Base-by-base conservation (phyloP, 2,797 vertebrate genomes). In the Phoebastria nigripes region DNA sequence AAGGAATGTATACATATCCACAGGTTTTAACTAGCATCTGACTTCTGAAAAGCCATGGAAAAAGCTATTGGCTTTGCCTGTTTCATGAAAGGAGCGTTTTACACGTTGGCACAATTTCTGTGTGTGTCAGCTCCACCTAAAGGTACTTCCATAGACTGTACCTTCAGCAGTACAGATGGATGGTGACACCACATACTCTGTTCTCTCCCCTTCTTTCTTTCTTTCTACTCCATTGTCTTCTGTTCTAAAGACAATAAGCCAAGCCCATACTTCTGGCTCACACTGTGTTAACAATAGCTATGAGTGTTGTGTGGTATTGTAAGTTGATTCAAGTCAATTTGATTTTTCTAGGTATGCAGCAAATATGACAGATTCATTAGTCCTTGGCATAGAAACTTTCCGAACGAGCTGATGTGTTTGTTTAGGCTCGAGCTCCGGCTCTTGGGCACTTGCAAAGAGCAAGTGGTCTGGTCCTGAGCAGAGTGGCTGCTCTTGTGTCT, bases 1-100 rank as follows among this genome's bases (percentile, higher is more conserved):
- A 96, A 98, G 97, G 97, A 98, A 97, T 96, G 97, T 93, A 95
- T 94, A 98, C 96, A 96, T 97, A 97, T 97, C 97, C 98, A 95
- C 98, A 98, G 97, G 98, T 98, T 98, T 97, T 98, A 98, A 98
- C 98, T 98, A 97, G 98, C 91, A 96, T 93, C 95, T 91, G 93
- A 95, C 93, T 97, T 96, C 80, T 96, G 95, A 97, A 96, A 97
- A 97, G 93, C 92, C 87, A 96, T 31, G 54, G 82, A 90, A 95
- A 96, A 97, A 96, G 77, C 95, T 96, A 93, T 88, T 87, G 94
- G 96, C 95, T 97, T 97, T 97, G 94, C 89, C 70, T 89, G 52
- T 91, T 97, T 97, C 88, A 92, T 90, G 93, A 96, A 96, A 93
- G 35, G 9, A 96, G 41, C 5, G 3, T 87, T 89, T 93, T 82